These are phyloP conservation scores for Sebastes nivosus DNA, from an alignment of 2,797 vertebrate genomes.

Conservation along the genomic window DNA sequence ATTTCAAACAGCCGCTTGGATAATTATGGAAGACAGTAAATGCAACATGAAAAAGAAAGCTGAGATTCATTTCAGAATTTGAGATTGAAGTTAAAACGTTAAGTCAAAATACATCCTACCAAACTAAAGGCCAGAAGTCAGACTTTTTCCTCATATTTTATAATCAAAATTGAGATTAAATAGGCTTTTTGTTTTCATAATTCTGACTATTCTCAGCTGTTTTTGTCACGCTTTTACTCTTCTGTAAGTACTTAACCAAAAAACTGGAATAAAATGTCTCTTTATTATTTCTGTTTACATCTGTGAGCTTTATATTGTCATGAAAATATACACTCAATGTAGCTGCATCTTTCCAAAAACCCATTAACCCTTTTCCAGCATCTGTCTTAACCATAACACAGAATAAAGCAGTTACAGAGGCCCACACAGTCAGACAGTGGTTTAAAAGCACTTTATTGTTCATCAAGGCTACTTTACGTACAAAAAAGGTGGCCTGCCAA, in stretches of 20 bases:
- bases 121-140: background rate
- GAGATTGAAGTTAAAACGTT: background rate
- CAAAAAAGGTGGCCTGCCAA: constrained; percentile 99
- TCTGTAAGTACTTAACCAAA: constrained; percentile 18
- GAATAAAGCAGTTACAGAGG: constrained; percentile 1
- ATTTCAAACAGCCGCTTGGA: background rate
- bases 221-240: background rate
- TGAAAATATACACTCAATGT: background rate
- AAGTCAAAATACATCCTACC: background rate
- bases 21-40: background rate
- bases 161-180: background rate
- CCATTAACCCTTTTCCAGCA: background rate
- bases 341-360: background rate
- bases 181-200: background rate
- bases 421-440: constrained; percentile 68
- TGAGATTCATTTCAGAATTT: background rate
- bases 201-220: background rate
- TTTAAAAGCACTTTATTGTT: constrained; percentile 99
- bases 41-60: background rate
- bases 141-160: too few relatives aligned
- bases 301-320: background rate
- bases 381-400: background rate
- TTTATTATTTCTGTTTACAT: constrained; percentile 11
- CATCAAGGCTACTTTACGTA: constrained; percentile 99
- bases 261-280: constrained; percentile 56